Evolutionary conservation across 2,113 vertebrate species (phyloP).

Genomic region (Peromyscus polionotus): DNA sequence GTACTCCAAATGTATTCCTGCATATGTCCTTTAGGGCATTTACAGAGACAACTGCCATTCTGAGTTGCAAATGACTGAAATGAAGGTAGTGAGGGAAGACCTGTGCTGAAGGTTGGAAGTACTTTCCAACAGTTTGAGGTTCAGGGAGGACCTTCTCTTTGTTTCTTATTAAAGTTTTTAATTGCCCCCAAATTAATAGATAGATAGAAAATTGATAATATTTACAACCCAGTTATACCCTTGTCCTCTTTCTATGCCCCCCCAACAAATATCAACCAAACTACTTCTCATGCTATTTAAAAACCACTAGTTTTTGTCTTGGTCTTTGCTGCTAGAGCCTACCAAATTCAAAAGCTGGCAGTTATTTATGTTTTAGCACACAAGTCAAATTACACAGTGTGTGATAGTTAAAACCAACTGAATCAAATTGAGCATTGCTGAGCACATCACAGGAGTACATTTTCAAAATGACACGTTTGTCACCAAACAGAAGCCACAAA

Average conservation of each 20-base stretch:
- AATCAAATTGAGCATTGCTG: slow-evolving; percentile 27
- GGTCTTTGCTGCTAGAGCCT: not conserved
- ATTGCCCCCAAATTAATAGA: not conserved
- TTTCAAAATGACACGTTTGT: not conserved
- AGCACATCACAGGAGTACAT: not conserved
- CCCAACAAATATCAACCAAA: not conserved
- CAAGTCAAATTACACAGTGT: not conserved
- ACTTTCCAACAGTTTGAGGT: not conserved
- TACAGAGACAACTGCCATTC: not conserved
- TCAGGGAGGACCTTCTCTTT: not conserved
- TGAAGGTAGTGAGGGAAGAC: not conserved
- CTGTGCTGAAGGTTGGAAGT: not conserved
- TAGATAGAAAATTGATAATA: not conserved
- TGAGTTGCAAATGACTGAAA: too few relatives aligned
- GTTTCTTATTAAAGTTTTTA: not conserved
- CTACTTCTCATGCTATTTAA: not conserved
- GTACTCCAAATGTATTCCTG: not conserved
- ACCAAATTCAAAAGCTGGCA: slow-evolving; percentile 14
- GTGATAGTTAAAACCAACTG: not conserved
- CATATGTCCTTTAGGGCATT: not conserved
- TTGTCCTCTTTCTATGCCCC: not conserved
- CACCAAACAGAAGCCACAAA: slow-evolving; percentile 21
- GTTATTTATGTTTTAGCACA: slow-evolving; percentile 2
- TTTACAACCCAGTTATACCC: not conserved
- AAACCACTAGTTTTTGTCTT: not conserved